Percentiles rank a stretch among this genome's conserved stretches.
Evolutionary conservation across 2,113 vertebrate genomes (phyloP).

Genomic region (Apteryx mantelli): DNA sequence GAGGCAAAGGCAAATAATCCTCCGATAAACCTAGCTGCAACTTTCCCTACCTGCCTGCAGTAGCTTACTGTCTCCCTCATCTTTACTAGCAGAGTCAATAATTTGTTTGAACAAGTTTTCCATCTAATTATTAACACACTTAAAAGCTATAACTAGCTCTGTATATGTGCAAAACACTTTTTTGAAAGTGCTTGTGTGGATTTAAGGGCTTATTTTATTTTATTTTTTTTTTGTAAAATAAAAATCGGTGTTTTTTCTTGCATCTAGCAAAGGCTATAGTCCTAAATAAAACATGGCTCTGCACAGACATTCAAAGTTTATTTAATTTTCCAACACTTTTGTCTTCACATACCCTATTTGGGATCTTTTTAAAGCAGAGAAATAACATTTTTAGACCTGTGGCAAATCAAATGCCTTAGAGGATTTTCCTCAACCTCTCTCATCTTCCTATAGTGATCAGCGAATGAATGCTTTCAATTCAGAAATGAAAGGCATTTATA

Average conservation of each 20-base stretch:
- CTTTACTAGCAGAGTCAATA: neutral
- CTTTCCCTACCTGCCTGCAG: neutral
- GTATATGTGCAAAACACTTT: neutral
- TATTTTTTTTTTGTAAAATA: neutral
- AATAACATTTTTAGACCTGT: neutral
- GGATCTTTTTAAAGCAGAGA: neutral
- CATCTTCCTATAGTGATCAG: neutral
- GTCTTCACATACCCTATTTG: neutral
- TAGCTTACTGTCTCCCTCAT: neutral
- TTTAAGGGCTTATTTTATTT: neutral
- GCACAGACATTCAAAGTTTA: neutral
- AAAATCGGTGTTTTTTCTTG: neutral
- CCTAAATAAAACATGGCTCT: neutral
- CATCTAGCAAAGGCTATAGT: neutral
- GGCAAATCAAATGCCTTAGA: neutral
- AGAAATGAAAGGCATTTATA: neutral
- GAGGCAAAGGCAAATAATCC: neutral
- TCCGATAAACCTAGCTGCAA: neutral
- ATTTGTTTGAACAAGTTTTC: constrained; percentile 49
- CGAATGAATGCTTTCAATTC: neutral
- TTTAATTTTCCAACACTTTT: neutral
- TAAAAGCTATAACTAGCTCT: constrained; percentile 16
- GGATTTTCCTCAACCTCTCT: neutral
- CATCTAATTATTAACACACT: neutral
- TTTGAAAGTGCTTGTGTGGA: neutral